phyloP scores from a whole-genome alignment of 2,797 vertebrate species.

The Xenopus petersii region DNA sequence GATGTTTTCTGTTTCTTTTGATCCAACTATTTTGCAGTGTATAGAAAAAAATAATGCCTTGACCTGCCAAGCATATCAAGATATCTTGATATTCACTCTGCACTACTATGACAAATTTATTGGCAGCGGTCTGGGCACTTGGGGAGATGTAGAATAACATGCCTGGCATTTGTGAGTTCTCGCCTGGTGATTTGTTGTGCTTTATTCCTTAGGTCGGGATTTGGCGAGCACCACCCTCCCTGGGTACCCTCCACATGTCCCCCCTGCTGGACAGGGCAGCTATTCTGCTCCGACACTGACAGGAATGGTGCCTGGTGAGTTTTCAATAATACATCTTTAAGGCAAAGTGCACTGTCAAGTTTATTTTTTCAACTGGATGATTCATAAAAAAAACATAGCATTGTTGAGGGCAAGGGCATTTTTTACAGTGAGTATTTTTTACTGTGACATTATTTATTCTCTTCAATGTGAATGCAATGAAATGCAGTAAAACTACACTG shows the following conservation, averaged over 20 bases:
- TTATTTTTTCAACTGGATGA: constrained; percentile 3
- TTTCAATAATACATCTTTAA: constrained; percentile 24
- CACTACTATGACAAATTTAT: constrained; percentile 62
- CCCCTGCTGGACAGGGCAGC: constrained; percentile 96
- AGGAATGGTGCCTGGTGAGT: constrained; percentile 98
- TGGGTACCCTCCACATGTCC: constrained; percentile 95
- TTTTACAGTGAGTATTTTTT: no score
- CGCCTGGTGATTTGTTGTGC: constrained; percentile 70
- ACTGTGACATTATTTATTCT: no score
- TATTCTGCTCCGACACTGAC: constrained; percentile 92
- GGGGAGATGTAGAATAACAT: constrained; percentile 52
- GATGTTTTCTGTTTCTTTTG: no score
- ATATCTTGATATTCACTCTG: constrained; percentile 42
- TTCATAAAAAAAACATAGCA: neutral
- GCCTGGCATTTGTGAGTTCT: constrained; percentile 51
- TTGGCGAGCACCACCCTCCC: constrained; percentile 95
- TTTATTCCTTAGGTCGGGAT: constrained; percentile 87
- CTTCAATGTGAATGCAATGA: no score
- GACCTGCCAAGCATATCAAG: constrained; percentile 38
- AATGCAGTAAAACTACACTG: no score
- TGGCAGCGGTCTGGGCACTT: constrained; percentile 52
- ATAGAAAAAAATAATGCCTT: constrained; percentile 19
- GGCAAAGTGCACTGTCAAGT: neutral
- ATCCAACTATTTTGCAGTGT: neutral
- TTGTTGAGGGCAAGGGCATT: neutral